Percentiles rank a stretch among this genome's conserved stretches.
These are phyloP conservation scores for Hyperoplus lanceolatus DNA, from an alignment of 2,797 vertebrate species.

Conservation along the genomic window DNA sequence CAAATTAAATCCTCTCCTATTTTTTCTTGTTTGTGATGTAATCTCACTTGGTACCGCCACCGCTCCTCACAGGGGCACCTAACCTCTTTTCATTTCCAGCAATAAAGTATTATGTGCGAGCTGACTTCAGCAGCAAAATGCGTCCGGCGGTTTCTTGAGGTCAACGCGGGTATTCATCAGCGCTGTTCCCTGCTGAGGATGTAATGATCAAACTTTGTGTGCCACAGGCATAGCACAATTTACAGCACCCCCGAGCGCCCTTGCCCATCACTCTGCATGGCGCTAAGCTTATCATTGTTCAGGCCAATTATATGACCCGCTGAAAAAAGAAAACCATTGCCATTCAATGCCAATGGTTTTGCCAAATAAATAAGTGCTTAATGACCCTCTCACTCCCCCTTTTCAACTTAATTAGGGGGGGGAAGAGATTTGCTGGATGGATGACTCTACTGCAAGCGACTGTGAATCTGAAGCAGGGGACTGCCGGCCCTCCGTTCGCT, in stretches of 20 bases:
- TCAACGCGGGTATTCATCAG: slow-evolving; percentile 75
- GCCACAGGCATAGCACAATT: slow-evolving; percentile 69
- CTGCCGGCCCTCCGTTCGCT: slow-evolving; percentile 53
- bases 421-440: slow-evolving; percentile 76
- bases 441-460: slow-evolving; percentile 73
- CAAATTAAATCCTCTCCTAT: slow-evolving; percentile 82
- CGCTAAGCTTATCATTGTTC: slow-evolving; percentile 72
- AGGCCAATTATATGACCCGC: slow-evolving; percentile 79
- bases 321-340: slow-evolving; percentile 72
- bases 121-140: slow-evolving; percentile 65
- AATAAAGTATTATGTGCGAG: slow-evolving; percentile 73
- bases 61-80: slow-evolving; percentile 70
- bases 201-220: slow-evolving; percentile 81
- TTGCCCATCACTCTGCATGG: slow-evolving; percentile 72
- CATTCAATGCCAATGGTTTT: slow-evolving; percentile 73
- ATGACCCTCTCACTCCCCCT: slow-evolving; percentile 76
- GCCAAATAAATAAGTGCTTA: slow-evolving; percentile 83
- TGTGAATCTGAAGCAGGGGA: slow-evolving; percentile 75
- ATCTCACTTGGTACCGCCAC: slow-evolving; percentile 62
- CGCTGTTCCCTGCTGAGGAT: slow-evolving; percentile 56
- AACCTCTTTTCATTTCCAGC: slow-evolving; percentile 76
- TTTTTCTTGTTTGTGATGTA: slow-evolving; percentile 74
- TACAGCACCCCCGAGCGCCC: slow-evolving; percentile 70
- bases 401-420: slow-evolving; percentile 79
- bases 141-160: slow-evolving; percentile 62